Percentiles rank a stretch among this genome's conserved stretches.
Evolutionary conservation across 1,140 invertebrate species (phyloP).

Genomic region (Macrobrachium rosenbergii): DNA sequence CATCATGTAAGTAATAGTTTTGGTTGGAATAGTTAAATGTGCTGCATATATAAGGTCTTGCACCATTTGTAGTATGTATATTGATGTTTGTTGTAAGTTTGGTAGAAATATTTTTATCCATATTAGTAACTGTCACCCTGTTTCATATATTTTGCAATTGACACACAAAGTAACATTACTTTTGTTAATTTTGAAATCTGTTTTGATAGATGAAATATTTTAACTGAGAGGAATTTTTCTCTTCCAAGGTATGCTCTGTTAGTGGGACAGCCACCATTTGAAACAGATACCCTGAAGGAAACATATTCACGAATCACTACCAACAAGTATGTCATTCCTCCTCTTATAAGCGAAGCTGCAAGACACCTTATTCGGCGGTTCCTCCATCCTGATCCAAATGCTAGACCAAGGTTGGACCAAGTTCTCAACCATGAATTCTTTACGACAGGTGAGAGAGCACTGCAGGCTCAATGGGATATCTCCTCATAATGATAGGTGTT

Average conservation of each 20-base stretch:
- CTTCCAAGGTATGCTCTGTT: conserved; percentile 84
- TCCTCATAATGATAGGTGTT: no score
- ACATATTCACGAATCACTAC: conserved; percentile 93
- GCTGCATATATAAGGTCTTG: no score
- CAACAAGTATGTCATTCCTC: conserved; percentile 91
- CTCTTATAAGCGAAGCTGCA: conserved; percentile 78
- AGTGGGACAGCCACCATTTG: conserved; percentile 96
- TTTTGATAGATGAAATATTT: not conserved
- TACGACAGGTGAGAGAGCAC: conserved; percentile 69
- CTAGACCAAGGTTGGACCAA: conserved; percentile 83
- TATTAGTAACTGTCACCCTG: no score
- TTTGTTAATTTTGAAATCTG: no score
- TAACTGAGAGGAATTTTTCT: not conserved
- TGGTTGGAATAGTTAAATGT: not conserved
- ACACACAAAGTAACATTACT: no score
- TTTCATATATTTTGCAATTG: no score
- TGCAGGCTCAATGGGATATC: no score
- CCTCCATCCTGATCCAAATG: conserved; percentile 85
- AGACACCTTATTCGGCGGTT: conserved; percentile 86
- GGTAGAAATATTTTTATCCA: no score
- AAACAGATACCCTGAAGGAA: conserved; percentile 86
- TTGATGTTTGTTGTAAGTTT: no score
- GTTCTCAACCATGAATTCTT: conserved; percentile 84
- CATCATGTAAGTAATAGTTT: conserved; percentile 79
- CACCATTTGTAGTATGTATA: no score